Percentiles rank a stretch among this genome's conserved stretches.
Conservation (phyloP, 2,113 vertebrate genomes). For the Campylomormyrus tamandua region DNA sequence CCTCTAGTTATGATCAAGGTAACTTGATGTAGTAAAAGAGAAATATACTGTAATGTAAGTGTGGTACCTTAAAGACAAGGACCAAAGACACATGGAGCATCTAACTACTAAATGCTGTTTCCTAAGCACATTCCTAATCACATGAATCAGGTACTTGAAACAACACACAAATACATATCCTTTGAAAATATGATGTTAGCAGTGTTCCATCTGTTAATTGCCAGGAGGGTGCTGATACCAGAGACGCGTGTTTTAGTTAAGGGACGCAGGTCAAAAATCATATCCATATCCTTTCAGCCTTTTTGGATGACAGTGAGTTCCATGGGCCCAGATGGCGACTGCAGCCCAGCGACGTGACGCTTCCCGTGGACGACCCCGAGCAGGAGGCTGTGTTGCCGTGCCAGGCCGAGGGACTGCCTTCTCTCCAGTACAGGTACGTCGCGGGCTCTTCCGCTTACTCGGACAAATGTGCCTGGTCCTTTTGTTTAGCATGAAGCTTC, state of each 20-base stretch:
- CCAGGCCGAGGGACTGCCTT: neutral
- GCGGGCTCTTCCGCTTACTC: neutral
- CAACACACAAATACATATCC: neutral
- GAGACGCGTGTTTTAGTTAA: neutral
- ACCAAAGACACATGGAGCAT: neutral
- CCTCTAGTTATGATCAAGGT: neutral
- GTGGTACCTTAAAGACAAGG: neutral
- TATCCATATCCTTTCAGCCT: neutral
- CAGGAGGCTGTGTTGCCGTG: neutral
- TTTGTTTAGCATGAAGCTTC: neutral
- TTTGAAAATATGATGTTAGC: neutral
- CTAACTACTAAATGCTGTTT: neutral
- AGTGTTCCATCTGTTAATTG: neutral
- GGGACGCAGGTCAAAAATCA: neutral
- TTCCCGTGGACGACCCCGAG: neutral
- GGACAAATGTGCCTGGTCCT: neutral
- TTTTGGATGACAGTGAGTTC: neutral
- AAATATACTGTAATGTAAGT: neutral
- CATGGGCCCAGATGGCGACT: conserved; percentile 5
- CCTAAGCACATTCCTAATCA: neutral
- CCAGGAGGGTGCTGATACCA: neutral
- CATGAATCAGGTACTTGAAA: neutral
- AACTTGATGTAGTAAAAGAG: neutral
- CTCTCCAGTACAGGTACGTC: neutral
- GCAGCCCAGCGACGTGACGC: conserved; percentile 2